Base-by-base conservation (phyloP, 92 coral and sea anemone genomes). In the Desmophyllum pertusum region DNA sequence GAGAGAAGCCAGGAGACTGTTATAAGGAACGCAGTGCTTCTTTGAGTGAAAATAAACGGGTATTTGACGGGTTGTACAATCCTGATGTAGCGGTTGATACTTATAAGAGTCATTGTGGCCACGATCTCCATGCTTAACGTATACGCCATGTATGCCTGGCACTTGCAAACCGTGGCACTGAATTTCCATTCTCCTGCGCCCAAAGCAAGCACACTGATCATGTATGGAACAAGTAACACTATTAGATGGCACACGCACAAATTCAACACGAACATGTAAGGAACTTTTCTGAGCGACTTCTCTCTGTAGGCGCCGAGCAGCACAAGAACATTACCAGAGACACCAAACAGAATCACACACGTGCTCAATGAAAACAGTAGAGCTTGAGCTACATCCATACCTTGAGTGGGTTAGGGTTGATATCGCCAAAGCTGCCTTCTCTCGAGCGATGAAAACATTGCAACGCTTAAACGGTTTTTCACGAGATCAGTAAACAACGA, bases 61-160 rank as follows among this genome's bases (percentile, higher is more conserved):
- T 78, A 63, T 40, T 78, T 63, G 0, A 65, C 71, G 0, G 83
- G 83, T 45, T 62, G 53, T 33, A 62, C 43, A 63, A 78, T 25
- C 61, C 72, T 62, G 33, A 78, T 51, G 33, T 27, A 63, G 27
- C 83, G 83, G 57, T 78, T 78, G 40, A 78, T 45, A 42, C 83
- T 63, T 33, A 78, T 27, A 1, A 78, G 73, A 3, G 25, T 21
- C 83, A 78, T 78, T 27, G 84, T 79, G 10, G 64, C 35, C 7
- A 66, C 35, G 0, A 48, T 33, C 46, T 79, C 84, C 42, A 35
- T 78, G 75, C 62, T 29, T 18, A 65, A 41, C 0, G 84, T 33
- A 27, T 79, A 79, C 36, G 42, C 84, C 36, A 79, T 21, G 75
- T 45, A 79, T 7, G 84, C 84, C 75, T 79, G 84, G 33, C 75